Conservation (phyloP, 2,797 vertebrate genomes). For the Rousettus madagascariensis region DNA sequence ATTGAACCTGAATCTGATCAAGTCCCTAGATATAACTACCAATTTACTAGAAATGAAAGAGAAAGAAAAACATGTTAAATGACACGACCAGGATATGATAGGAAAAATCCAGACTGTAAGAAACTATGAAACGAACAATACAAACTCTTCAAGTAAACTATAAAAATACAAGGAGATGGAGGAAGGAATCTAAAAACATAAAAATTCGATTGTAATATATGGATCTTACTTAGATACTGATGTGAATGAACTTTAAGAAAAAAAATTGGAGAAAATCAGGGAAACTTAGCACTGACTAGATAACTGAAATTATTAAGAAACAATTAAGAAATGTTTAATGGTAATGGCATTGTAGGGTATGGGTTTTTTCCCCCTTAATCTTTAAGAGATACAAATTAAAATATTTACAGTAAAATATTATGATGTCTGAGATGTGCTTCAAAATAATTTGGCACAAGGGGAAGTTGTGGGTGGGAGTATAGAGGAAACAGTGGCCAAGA, state of each 20-base stretch:
- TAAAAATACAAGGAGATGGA: not conserved
- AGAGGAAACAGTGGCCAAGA: not conserved
- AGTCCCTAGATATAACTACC: not conserved
- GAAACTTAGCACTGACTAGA: not conserved
- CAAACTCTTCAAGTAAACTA: slow-evolving; percentile 1
- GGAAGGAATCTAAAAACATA: not conserved
- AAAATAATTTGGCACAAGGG: not conserved
- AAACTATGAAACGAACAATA: not conserved
- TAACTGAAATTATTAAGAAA: slow-evolving; percentile 33
- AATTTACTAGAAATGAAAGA: slow-evolving; percentile 54
- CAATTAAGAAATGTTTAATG: not conserved
- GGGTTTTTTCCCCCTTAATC: not conserved
- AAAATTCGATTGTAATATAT: not conserved
- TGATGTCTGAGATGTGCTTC: not conserved
- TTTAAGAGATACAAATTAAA: slow-evolving; percentile 31
- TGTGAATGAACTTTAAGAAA: slow-evolving; percentile 13
- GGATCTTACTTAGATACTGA: not conserved
- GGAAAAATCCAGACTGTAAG: not conserved
- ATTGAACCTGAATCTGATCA: slow-evolving; percentile 25
- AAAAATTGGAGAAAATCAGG: not conserved
- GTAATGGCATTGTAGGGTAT: not conserved
- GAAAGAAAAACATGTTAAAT: slow-evolving; percentile 16
- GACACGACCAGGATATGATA: not conserved
- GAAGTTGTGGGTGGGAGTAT: not conserved
- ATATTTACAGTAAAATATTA: slow-evolving; percentile 19